Percentiles rank a stretch among this genome's conserved stretches.
Conservation (phyloP, 2,797 vertebrate genomes). For the Falco berigora region DNA sequence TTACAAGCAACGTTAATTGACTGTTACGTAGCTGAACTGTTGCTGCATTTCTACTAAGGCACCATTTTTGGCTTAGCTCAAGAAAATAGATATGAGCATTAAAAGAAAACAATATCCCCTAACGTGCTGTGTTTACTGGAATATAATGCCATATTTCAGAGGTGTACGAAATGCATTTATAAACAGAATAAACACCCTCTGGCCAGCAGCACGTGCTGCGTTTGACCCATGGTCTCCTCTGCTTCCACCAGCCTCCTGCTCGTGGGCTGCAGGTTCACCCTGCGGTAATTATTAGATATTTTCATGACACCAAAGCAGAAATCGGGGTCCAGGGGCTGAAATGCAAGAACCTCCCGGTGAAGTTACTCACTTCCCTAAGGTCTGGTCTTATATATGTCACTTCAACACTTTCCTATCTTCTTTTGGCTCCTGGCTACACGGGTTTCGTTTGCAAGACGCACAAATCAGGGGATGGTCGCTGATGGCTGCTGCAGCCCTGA, state of each 20-base stretch:
- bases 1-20: neutral
- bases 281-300: neutral
- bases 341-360: neutral
- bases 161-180: neutral
- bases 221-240: neutral
- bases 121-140: neutral
- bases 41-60: neutral
- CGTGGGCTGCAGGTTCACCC: neutral
- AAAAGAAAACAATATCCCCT: neutral
- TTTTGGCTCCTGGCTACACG: neutral
- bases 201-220: fast-evolving
- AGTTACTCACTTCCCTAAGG: neutral
- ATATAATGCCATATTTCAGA: neutral
- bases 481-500: neutral
- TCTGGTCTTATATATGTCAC: neutral
- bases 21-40: neutral
- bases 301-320: neutral
- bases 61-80: neutral
- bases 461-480: neutral
- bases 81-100: neutral
- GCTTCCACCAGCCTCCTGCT: neutral
- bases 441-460: neutral
- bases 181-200: neutral
- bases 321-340: neutral
- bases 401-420: neutral